phyloP scores from a whole-genome alignment of 2,888 invertebrate species.

The Pycnomerus fuliginosus region DNA sequence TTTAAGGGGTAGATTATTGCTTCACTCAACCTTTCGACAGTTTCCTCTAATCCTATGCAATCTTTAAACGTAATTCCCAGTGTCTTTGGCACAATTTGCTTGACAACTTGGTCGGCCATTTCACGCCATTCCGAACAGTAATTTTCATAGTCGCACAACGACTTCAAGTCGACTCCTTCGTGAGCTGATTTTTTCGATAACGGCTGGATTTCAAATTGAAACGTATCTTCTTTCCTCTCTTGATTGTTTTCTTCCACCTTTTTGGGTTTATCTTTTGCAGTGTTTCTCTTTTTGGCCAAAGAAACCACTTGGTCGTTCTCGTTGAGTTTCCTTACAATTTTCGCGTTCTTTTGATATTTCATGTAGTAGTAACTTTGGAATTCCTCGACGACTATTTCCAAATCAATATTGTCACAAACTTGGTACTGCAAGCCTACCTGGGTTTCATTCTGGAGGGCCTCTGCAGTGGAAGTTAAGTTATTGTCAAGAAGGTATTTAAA shows the following conservation, averaged over 20 bases:
- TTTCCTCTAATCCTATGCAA: slow-evolving; percentile 72
- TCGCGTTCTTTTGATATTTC: slow-evolving; percentile 84
- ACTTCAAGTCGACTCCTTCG: slow-evolving; percentile 16
- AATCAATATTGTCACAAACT: slow-evolving; percentile 89
- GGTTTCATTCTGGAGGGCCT: slow-evolving; percentile 69
- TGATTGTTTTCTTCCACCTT: slow-evolving; percentile 18
- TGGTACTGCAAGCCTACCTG: slow-evolving; percentile 67
- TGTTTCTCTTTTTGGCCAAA: slow-evolving; percentile 23
- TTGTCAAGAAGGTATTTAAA: slow-evolving; percentile 67
- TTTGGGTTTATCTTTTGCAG: neutral
- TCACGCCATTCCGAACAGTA: slow-evolving; percentile 62
- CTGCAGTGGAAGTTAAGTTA: slow-evolving; percentile 64
- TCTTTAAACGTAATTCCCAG: slow-evolving; percentile 77
- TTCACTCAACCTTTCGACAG: slow-evolving; percentile 79
- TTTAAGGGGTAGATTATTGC: slow-evolving; percentile 79
- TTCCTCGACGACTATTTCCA: slow-evolving; percentile 85
- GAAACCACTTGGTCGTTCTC: slow-evolving; percentile 29
- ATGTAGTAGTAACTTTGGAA: slow-evolving; percentile 84
- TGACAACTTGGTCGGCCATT: slow-evolving; percentile 65
- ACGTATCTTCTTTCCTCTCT: slow-evolving; percentile 28
- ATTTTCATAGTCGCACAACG: slow-evolving; percentile 41
- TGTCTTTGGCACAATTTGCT: slow-evolving; percentile 63
- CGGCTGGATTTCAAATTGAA: slow-evolving; percentile 38
- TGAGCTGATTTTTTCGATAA: too few relatives aligned
- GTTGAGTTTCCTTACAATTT: slow-evolving; percentile 64